Percentiles rank a stretch among this genome's conserved stretches.
These are phyloP conservation scores for Nansenia antarctica DNA, from an alignment of 2,113 vertebrate species.

Conservation along the genomic window DNA sequence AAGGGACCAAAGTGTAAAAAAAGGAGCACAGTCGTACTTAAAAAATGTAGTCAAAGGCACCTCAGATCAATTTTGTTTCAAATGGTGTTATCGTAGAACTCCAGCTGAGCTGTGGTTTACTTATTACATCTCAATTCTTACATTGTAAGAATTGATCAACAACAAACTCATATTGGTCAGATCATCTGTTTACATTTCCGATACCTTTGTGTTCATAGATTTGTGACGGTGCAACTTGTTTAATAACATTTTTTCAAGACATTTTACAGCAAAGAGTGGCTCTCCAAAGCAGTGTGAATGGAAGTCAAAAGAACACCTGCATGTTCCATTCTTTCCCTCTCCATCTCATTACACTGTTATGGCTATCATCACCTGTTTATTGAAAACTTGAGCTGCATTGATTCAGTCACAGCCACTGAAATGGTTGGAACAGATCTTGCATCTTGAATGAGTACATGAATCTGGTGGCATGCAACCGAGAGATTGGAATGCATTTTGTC, in stretches of 20 bases:
- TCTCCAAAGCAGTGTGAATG: slow-evolving; percentile 6
- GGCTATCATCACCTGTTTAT: slow-evolving; percentile 52
- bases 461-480: slow-evolving; percentile 28
- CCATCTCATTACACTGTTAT: slow-evolving; percentile 27
- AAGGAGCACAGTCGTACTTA: too few relatives aligned
- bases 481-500: slow-evolving; percentile 37
- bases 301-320: slow-evolving; percentile 33
- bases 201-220: too few relatives aligned
- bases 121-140: too few relatives aligned
- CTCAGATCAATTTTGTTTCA: too few relatives aligned
- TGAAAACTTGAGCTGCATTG: slow-evolving; percentile 37
- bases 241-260: background rate
- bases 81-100: too few relatives aligned
- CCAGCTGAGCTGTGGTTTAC: too few relatives aligned
- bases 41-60: too few relatives aligned
- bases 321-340: slow-evolving; percentile 27
- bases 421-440: slow-evolving; percentile 15
- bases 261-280: background rate
- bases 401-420: slow-evolving; percentile 44
- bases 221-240: background rate
- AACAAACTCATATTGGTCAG: too few relatives aligned
- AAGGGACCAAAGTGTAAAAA: too few relatives aligned
- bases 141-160: too few relatives aligned
- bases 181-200: too few relatives aligned
- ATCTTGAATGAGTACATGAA: slow-evolving; percentile 2